Base-by-base conservation (phyloP, 2,797 vertebrate species). In the Gobionotothen gibberifrons region DNA sequence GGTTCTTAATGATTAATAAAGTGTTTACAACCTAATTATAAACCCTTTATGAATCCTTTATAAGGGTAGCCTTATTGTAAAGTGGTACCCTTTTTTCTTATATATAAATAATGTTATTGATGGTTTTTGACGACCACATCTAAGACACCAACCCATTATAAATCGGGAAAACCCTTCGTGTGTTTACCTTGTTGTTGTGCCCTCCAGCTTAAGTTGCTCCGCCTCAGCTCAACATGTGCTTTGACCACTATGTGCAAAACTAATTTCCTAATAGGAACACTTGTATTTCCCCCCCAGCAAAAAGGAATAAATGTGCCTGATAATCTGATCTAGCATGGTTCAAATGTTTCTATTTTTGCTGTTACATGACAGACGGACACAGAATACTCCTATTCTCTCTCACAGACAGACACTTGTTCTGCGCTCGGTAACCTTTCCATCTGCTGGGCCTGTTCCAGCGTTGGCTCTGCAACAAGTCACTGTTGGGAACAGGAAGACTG, bases 401-500 rank as follows among this genome's bases (percentile, higher is more conserved):
- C 63, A 73, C 56, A 73, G 61, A 52, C 52, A 68, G 44, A 80
- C 65, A 55, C 57, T 85, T 76, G 56, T 71, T 82, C 58, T 54
- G 57, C 32, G 65, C 65, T 70, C 69, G 32, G 9, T 62, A 69
- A 84, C 65, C 54, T 70, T 79, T 79, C 56, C 42, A 52, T 66
- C 76, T 56, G 56, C 78, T 72, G 78, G 68, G 69, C 3, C 60
- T 47, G 8, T 54, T 76, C 85, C 74, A 85, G 53, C 1, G 54
- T 22, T 72, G 83, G 75, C 73, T 70, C 76, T 22, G 54, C 9
- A 85, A 52, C 70, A 63, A 32, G 68, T 72, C 65, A 63, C 74
- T 47, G 83, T 76, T 70, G 40, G 70, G 58, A 73, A 69, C 29
- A 51, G 72, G 79, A 86, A 73, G 80, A 69, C 69, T 71, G 52